Evolutionary conservation across 2,113 vertebrate species (phyloP).

Genomic region (Tachysurus vachellii): DNA sequence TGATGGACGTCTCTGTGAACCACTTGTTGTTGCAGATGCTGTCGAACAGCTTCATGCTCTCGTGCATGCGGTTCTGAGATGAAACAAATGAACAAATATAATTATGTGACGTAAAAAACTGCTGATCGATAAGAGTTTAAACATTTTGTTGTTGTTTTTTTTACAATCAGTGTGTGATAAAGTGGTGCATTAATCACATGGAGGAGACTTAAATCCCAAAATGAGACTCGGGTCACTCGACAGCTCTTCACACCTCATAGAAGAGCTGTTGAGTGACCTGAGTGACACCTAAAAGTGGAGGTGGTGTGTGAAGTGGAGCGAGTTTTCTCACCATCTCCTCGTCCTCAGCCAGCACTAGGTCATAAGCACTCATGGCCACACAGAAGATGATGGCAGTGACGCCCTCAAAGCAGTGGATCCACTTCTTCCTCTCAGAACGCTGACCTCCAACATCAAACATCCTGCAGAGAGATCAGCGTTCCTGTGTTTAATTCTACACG

Average conservation of each 20-base stretch:
- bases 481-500: background rate
- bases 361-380: slow-evolving; percentile 94
- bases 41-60: slow-evolving; percentile 99
- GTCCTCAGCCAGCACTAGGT: slow-evolving; percentile 95
- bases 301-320: background rate
- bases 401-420: slow-evolving; percentile 98
- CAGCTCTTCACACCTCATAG: no score
- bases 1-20: slow-evolving; percentile 99
- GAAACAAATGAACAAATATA: no score
- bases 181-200: no score
- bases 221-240: no score
- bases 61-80: slow-evolving; percentile 96
- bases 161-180: no score
- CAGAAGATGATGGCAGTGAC: slow-evolving; percentile 99
- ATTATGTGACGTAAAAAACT: background rate
- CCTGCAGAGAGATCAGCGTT: slow-evolving; percentile 64
- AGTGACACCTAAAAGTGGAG: no score
- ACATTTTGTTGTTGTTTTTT: no score
- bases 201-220: no score
- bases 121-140: no score
- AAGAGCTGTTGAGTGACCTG: no score
- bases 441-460: slow-evolving; percentile 96
- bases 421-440: slow-evolving; percentile 91
- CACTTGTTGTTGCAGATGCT: slow-evolving; percentile 99
- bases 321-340: slow-evolving; percentile 91